phyloP scores from a whole-genome alignment of 92 coral and sea anemone species.

The Actinostola sp. region DNA sequence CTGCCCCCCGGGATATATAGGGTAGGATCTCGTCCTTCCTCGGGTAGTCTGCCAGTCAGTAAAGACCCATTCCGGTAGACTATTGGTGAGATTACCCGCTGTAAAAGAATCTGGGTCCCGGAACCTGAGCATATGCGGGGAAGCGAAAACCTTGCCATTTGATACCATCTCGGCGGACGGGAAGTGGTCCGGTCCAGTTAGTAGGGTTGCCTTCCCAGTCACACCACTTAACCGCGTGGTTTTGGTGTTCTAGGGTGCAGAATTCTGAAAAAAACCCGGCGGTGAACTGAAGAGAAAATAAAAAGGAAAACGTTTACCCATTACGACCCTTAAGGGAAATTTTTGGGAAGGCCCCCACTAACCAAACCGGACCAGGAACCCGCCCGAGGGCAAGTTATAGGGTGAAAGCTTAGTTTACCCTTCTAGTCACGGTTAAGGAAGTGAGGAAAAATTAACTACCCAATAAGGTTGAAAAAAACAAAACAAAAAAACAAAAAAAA shows the following conservation, averaged over 20 bases:
- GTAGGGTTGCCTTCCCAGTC: slow-evolving; percentile 4
- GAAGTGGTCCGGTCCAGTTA: slow-evolving; percentile 21
- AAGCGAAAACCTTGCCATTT: slow-evolving; percentile 10
- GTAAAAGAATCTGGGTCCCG: slow-evolving; percentile 21
- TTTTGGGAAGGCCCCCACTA: slow-evolving; percentile 9
- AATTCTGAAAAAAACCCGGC: not conserved
- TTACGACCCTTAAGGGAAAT: not conserved
- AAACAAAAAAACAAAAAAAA: too few species aligned
- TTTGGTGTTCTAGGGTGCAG: slow-evolving; percentile 12
- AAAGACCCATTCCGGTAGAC: not conserved
- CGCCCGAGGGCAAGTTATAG: too few species aligned
- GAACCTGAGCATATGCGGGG: slow-evolving; percentile 10
- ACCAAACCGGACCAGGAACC: slow-evolving; percentile 42
- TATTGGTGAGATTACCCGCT: slow-evolving; percentile 12
- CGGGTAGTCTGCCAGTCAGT: not conserved
- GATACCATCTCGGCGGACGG: slow-evolving; percentile 35
- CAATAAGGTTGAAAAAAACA: too few species aligned
- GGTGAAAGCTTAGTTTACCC: not conserved
- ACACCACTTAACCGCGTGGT: slow-evolving; percentile 1
- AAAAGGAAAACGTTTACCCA: not conserved
- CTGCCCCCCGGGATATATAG: slow-evolving; percentile 21
- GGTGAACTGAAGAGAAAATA: not conserved
- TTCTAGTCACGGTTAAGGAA: slow-evolving; percentile 4
- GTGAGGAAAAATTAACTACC: not conserved
- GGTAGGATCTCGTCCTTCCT: slow-evolving; percentile 20